These are phyloP conservation scores for Sebastiscus tertius DNA, from an alignment of 2,797 vertebrate genomes.

Conservation along the genomic window DNA sequence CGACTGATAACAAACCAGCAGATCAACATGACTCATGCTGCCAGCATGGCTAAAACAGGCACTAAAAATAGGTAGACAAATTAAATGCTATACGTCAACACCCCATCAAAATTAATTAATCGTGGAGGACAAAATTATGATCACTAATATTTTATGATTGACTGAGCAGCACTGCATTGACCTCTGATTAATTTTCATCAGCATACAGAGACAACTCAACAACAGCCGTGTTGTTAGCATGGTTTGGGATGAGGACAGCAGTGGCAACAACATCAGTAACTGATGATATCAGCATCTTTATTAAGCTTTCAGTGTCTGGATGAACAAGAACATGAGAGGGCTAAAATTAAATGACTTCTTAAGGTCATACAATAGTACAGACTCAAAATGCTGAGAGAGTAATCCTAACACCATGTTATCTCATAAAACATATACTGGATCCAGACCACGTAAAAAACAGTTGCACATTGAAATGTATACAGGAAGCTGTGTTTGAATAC, in stretches of 20 bases:
- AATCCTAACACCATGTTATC: not conserved
- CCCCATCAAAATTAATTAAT: not conserved
- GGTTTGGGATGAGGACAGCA: not conserved
- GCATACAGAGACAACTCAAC: not conserved
- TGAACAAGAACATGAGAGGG: conserved; percentile 1
- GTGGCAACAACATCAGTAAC: no score
- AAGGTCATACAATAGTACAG: not conserved
- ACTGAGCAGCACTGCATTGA: not conserved
- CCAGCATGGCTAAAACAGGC: not conserved
- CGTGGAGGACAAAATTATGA: not conserved
- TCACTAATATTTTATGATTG: not conserved
- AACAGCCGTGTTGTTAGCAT: not conserved
- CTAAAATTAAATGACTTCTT: conserved; percentile 20
- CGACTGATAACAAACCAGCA: not conserved
- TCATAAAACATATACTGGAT: not conserved
- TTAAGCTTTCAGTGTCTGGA: conserved; percentile 13
- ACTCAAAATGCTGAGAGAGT: not conserved
- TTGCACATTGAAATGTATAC: not conserved
- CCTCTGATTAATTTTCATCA: not conserved
- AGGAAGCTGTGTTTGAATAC: not conserved
- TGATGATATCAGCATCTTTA: conserved; percentile 26
- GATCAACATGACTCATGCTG: not conserved
- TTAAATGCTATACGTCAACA: not conserved
- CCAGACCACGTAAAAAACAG: not conserved
- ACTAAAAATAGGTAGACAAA: not conserved